Conservation (phyloP, 2,113 vertebrate species). For the Zosterops lateralis region DNA sequence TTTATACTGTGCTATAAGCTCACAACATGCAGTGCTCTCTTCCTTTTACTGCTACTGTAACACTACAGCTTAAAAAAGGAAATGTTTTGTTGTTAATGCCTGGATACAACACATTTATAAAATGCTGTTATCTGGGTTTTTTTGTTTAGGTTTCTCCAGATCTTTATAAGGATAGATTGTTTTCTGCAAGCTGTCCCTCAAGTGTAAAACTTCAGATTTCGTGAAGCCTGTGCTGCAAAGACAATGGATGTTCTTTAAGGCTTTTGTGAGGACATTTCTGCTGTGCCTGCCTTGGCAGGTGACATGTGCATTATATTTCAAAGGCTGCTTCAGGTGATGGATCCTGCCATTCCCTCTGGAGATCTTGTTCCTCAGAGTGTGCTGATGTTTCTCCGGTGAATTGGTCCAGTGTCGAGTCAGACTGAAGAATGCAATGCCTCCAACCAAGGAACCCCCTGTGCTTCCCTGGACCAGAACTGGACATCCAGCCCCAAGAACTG, state of each 20-base stretch:
- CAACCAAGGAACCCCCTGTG: background rate
- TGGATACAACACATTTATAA: background rate
- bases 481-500: background rate
- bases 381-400: background rate
- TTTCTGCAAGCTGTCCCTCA: constrained; percentile 35
- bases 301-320: background rate
- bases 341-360: background rate
- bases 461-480: background rate
- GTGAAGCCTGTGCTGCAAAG: background rate
- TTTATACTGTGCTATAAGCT: background rate
- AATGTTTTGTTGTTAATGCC: background rate
- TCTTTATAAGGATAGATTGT: constrained; percentile 8
- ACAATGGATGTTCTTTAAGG: background rate
- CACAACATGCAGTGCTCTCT: background rate
- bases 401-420: background rate
- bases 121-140: background rate
- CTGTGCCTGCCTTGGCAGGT: background rate
- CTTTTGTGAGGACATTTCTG: background rate
- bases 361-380: background rate
- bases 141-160: constrained; percentile 14
- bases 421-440: background rate
- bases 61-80: background rate
- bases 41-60: background rate
- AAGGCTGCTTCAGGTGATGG: background rate
- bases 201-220: background rate